Conservation (phyloP, 2,888 invertebrate species). For the Labia minor region DNA sequence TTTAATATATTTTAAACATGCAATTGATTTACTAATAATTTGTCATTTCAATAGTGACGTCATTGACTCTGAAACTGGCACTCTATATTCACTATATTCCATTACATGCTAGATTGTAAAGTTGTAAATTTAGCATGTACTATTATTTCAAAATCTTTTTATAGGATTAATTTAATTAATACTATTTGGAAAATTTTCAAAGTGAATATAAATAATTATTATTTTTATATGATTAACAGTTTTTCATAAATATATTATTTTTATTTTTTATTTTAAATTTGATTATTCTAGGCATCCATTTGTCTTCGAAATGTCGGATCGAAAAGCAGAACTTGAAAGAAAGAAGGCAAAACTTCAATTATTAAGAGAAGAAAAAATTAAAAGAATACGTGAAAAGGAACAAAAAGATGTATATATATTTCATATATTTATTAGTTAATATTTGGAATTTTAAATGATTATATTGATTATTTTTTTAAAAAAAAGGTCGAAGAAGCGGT, state of each 20-base stretch:
- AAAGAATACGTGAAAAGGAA: constrained; percentile 73
- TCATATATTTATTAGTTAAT: constrained; percentile 27
- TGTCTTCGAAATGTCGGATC: constrained; percentile 56
- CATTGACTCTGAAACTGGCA: background rate
- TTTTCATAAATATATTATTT: background rate
- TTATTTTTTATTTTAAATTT: background rate
- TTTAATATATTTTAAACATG: too few relatives aligned
- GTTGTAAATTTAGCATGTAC: background rate
- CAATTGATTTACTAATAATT: too few relatives aligned
- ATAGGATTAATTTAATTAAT: background rate
- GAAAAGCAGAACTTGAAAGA: constrained; percentile 84
- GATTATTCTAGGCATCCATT: background rate
- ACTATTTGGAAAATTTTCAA: background rate
- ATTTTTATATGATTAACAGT: too few relatives aligned
- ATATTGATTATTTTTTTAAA: constrained; percentile 15
- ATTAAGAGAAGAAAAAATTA: constrained; percentile 78
- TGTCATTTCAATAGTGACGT: background rate
- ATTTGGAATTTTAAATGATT: constrained; percentile 15
- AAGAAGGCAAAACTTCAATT: constrained; percentile 87
- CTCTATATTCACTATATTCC: background rate
- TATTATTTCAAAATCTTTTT: background rate
- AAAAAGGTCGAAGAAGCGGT: constrained; percentile 40
- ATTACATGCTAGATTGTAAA: background rate
- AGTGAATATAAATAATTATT: background rate
- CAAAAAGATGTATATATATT: constrained; percentile 64